Evolutionary conservation across 2,888 invertebrate genomes (phyloP), one percentile per base, ranked within the genome.

Genomic region (Geophilus truncorum): DNA sequence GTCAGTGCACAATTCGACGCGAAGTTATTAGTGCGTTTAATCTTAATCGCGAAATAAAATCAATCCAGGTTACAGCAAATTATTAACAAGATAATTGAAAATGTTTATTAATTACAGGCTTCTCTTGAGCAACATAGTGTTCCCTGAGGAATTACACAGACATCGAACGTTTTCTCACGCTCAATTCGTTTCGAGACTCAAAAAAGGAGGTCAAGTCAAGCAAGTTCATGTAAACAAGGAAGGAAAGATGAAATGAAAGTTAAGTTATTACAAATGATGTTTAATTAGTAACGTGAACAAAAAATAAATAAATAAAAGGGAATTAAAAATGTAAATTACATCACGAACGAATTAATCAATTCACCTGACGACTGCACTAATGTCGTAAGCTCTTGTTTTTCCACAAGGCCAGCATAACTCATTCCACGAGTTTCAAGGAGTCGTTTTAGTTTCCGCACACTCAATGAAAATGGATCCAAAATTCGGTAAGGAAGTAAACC

Each of bases 381-480:
- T 21, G 85, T 84, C 32, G 85, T 85, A 12, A 88, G 84, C 80
- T 88, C 87, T 78, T 84, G 82, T 82, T 87, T 88, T 82, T 88
- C 88, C 7, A 88, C 84, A 9, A 87, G 84, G 36, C 85, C 86
- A 28, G 85, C 85, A 84, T 87, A 88, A 79, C 86, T 86, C 70
- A 88, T 85, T 1, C 88, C 88, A 81, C 88, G 83, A 80, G 85
- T 85, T 81, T 87, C 87, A 25, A 88, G 83, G 25, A 88, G 83
- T 5, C 86, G 85, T 81, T 88, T 88, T 81, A 88, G 83, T 81
- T 86, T 86, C 75, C 85, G 83, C 9, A 87, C 88, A 36, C 87
- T 87, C 81, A 88, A 82, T 1, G 87, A 83, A 84, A 88, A 85
- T 0, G 88, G 88, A 83, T 87, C 87, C 51, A 88, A 84, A 36